A percentile compares a stretch with the other conserved stretches of the same genome.
phyloP scores from a whole-genome alignment of 1,140 invertebrate species.

The Phortica variegata region DNA sequence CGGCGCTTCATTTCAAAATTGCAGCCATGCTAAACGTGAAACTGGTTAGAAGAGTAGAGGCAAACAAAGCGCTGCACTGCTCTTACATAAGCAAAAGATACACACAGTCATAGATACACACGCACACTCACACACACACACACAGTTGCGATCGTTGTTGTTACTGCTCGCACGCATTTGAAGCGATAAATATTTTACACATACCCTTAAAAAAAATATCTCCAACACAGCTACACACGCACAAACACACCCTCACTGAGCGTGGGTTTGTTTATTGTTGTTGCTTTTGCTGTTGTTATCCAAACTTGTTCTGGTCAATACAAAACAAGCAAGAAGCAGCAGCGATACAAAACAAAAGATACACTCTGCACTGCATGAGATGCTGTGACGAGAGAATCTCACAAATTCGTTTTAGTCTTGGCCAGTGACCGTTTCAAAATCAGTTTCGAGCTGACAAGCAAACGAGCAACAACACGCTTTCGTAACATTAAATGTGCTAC shows the following conservation, averaged over 20 bases:
- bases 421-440: conserved; percentile 54
- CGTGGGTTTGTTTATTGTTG: not conserved
- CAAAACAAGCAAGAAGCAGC: not conserved
- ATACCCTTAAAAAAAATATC: no score
- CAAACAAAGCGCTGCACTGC: no score
- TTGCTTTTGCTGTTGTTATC: not conserved
- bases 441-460: conserved; percentile 56
- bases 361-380: not conserved
- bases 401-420: conserved; percentile 53
- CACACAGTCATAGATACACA: no score
- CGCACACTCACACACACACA: no score
- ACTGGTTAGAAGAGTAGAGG: no score
- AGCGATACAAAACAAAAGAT: conserved; percentile 2
- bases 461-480: conserved; percentile 44
- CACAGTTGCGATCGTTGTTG: not conserved
- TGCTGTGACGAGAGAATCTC: conserved; percentile 32
- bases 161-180: not conserved
- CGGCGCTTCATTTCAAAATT: no score
- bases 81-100: no score
- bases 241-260: no score
- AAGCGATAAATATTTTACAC: not conserved
- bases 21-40: no score
- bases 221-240: not conserved
- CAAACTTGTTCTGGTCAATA: not conserved
- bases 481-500: conserved; percentile 8